Evolutionary conservation across 2,113 vertebrate species (phyloP).

Genomic region (Eurypyga helias): DNA sequence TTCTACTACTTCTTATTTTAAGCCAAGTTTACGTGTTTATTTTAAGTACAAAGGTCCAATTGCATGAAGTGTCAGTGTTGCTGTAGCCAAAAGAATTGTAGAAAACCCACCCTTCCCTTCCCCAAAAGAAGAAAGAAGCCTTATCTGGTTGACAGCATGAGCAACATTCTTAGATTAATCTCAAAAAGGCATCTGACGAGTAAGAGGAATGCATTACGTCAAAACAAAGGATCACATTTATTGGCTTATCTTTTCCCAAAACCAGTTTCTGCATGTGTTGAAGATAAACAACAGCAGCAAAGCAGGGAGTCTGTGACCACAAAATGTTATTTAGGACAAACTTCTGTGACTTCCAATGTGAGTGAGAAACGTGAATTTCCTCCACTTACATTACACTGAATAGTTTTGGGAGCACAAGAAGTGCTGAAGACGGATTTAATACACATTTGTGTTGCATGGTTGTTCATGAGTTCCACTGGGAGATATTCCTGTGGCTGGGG

Average conservation of each 20-base stretch:
- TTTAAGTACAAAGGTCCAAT: slow-evolving; percentile 52
- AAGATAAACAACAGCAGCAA: slow-evolving; percentile 15
- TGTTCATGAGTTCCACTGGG: background rate
- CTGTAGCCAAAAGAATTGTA: background rate
- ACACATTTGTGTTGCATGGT: background rate
- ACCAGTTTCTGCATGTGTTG: background rate
- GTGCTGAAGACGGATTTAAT: background rate
- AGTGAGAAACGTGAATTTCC: background rate
- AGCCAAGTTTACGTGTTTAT: slow-evolving; percentile 50
- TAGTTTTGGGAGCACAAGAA: background rate
- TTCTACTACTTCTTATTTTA: slow-evolving; percentile 25
- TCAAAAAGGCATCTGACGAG: slow-evolving; percentile 22
- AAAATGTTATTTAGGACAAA: background rate
- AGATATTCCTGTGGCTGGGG: background rate
- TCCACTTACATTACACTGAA: background rate
- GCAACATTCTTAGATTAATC: slow-evolving; percentile 47
- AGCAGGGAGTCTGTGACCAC: background rate
- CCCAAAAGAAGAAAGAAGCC: background rate
- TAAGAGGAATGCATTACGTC: slow-evolving; percentile 23
- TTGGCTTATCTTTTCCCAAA: background rate
- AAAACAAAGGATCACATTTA: slow-evolving; percentile 32
- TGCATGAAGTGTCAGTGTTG: background rate
- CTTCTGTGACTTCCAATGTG: background rate
- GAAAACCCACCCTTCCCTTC: background rate
- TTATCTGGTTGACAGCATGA: slow-evolving; percentile 51